phyloP scores from a whole-genome alignment of 2,113 vertebrate species.

The Pachyramphus minor region DNA sequence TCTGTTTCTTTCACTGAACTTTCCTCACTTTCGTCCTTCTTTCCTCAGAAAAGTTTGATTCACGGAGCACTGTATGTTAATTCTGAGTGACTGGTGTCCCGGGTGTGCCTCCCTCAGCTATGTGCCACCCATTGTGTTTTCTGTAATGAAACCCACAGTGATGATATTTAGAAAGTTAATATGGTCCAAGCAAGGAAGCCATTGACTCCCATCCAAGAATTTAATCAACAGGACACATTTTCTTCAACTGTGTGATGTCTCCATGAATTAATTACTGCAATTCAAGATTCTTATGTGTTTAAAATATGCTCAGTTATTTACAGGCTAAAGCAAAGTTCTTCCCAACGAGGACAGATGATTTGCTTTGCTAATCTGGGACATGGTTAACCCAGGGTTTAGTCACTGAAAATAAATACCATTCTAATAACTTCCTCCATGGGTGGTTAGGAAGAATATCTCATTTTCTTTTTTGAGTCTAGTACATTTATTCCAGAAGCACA shows the following conservation, averaged over 20 bases:
- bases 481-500: conserved; percentile 10
- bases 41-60: not conserved
- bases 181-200: not conserved
- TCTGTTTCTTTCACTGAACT: not conserved
- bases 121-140: not conserved
- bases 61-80: not conserved
- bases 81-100: not conserved
- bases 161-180: conserved; percentile 19
- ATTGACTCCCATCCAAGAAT: conserved; percentile 39
- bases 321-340: not conserved
- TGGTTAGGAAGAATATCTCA: not conserved
- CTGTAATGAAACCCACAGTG: not conserved
- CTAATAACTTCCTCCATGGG: not conserved
- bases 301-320: not conserved
- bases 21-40: not conserved
- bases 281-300: not conserved
- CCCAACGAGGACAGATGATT: not conserved
- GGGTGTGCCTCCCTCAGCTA: not conserved
- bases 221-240: not conserved
- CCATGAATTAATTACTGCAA: conserved; percentile 31
- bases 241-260: not conserved
- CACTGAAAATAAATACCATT: not conserved
- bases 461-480: conserved; percentile 5
- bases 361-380: not conserved
- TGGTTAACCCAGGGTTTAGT: not conserved